A percentile compares a stretch with the other conserved stretches of the same genome.
Conservation (phyloP, 2,797 vertebrate genomes). For the Rhincodon typus region DNA sequence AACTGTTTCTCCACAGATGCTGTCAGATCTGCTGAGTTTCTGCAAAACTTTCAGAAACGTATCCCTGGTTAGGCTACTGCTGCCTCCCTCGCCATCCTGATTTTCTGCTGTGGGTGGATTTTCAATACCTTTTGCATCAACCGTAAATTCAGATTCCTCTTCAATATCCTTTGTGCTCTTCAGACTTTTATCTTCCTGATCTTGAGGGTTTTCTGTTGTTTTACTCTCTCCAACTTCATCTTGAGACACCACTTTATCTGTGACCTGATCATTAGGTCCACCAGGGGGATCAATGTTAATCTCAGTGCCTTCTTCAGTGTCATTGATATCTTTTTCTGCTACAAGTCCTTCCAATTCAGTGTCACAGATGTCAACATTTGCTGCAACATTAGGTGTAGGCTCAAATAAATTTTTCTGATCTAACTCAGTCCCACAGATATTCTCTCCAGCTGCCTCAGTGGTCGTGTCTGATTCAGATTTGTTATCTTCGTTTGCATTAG, state of each 20-base stretch:
- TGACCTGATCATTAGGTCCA: not conserved
- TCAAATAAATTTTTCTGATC: not conserved
- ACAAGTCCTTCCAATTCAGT: not conserved
- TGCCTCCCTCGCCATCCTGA: not conserved
- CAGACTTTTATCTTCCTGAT: not conserved
- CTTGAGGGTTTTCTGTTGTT: no score
- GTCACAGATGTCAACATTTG: slow-evolving; percentile 2
- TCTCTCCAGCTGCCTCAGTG: not conserved
- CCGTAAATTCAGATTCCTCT: not conserved
- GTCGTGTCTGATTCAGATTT: not conserved
- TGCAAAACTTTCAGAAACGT: no score
- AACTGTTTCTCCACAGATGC: no score
- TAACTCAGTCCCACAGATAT: slow-evolving; percentile 14
- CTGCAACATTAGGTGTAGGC: not conserved
- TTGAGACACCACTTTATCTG: not conserved
- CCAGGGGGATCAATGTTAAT: not conserved
- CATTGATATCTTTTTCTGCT: not conserved
- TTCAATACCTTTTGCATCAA: not conserved
- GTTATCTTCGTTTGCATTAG: not conserved
- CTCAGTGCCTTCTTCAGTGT: not conserved
- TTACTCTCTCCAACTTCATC: not conserved
- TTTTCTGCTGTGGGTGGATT: not conserved
- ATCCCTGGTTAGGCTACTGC: no score
- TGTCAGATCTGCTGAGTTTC: no score
- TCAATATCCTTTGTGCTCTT: not conserved